Evolutionary conservation across 2,797 vertebrate species (phyloP).

Genomic region (Luscinia megarhynchos): DNA sequence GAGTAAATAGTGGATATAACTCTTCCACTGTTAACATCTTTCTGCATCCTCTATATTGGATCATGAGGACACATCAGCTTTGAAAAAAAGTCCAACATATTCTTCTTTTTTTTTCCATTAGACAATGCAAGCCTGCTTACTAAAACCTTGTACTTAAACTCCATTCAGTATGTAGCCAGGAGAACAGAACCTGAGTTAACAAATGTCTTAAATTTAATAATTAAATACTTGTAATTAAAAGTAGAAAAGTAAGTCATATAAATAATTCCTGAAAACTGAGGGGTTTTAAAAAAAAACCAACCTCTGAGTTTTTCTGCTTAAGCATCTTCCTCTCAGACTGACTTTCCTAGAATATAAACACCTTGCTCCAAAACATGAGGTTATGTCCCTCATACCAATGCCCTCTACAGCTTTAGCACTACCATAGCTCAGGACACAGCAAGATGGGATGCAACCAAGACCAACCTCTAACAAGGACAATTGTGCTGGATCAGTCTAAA

Average conservation of each 20-base stretch:
- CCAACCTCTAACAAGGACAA: neutral
- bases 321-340: neutral
- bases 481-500: neutral
- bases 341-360: neutral
- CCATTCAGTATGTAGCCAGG: neutral
- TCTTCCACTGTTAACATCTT: neutral
- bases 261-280: neutral
- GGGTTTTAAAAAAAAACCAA: fast-evolving
- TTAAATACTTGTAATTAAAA: neutral
- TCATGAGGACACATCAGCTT: neutral
- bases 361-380: neutral
- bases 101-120: neutral
- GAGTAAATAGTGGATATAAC: neutral
- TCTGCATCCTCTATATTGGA: neutral
- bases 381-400: neutral
- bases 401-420: neutral
- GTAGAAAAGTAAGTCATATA: neutral
- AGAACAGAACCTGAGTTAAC: neutral
- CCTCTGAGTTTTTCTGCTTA: neutral
- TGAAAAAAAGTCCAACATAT: neutral
- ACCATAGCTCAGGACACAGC: neutral
- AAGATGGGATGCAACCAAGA: neutral
- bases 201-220: neutral
- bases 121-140: neutral
- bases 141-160: neutral